A percentile compares a stretch with the other conserved stretches of the same genome.
These are phyloP conservation scores for Aporrectodea caliginosa DNA, from an alignment of 1,140 invertebrate species.

Conservation along the genomic window DNA sequence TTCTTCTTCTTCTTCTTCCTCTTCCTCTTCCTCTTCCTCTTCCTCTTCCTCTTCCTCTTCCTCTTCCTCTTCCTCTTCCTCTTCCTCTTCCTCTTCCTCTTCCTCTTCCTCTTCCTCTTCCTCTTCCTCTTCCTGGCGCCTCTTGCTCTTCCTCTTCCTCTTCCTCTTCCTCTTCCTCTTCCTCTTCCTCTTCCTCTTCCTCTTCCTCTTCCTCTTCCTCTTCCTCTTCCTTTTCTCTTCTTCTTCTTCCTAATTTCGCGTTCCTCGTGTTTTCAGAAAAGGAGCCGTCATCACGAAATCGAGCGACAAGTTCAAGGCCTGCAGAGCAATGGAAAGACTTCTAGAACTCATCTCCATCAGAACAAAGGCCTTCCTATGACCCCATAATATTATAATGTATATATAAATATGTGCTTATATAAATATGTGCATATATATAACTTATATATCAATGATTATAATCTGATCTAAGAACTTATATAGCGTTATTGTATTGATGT, in stretches of 20 bases:
- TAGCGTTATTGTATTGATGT: no score
- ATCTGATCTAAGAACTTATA: no score
- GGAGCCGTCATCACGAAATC: conserved; percentile 45
- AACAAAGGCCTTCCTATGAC: no score
- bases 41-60: conserved; percentile 16
- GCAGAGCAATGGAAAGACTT: conserved; percentile 46
- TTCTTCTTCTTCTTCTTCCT: conserved; percentile 27
- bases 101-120: conserved; percentile 24
- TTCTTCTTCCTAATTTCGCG: conserved; percentile 10
- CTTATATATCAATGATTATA: no score
- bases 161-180: conserved; percentile 1
- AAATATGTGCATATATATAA: no score
- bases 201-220: conserved; percentile 12
- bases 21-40: conserved; percentile 21
- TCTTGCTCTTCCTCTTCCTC: conserved; percentile 22
- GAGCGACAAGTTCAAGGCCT: conserved; percentile 51
- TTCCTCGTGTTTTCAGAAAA: conserved; percentile 41
- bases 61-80: conserved; percentile 23
- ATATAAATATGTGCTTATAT: no score
- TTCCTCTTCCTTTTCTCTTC: background rate
- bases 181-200: no score
- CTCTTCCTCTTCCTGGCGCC: background rate
- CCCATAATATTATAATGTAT: no score
- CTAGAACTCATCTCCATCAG: no score
- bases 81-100: conserved; percentile 25